phyloP scores from a whole-genome alignment of 2,888 invertebrate species.

The Apantesis nais region DNA sequence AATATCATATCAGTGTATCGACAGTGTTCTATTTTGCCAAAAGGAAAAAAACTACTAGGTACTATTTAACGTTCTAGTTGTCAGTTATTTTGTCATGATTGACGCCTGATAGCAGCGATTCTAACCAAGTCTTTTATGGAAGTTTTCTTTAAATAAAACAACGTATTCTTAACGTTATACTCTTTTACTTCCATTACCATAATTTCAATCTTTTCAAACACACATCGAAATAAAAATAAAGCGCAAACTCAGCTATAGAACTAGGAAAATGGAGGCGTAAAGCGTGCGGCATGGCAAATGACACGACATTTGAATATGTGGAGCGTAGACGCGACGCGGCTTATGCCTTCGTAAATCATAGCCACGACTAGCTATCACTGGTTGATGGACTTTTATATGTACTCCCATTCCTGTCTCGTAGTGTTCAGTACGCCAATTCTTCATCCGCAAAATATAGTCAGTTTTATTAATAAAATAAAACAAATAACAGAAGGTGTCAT shows the following conservation, averaged over 20 bases:
- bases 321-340: conserved; percentile 17
- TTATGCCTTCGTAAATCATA: conserved; percentile 17
- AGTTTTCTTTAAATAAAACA: background rate
- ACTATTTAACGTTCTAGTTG: background rate
- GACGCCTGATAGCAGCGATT: background rate
- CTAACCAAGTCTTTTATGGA: background rate
- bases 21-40: background rate
- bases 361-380: conserved; percentile 15
- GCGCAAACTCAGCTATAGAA: conserved; percentile 6
- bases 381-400: conserved; percentile 14
- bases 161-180: background rate
- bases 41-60: background rate
- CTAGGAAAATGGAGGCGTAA: conserved; percentile 14
- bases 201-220: background rate
- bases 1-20: background rate
- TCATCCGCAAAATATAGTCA: background rate
- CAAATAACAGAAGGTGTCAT: background rate
- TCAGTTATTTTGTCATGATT: background rate
- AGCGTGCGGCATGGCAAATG: conserved; percentile 22
- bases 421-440: conserved; percentile 1
- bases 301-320: conserved; percentile 38
- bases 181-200: background rate
- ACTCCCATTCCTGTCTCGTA: conserved; percentile 11
- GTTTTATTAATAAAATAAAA: background rate
- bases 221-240: background rate